A percentile compares a stretch with the other conserved stretches of the same genome.
Evolutionary conservation across 2,888 invertebrate genomes (phyloP).

Genomic region (Emmelina monodactyla): DNA sequence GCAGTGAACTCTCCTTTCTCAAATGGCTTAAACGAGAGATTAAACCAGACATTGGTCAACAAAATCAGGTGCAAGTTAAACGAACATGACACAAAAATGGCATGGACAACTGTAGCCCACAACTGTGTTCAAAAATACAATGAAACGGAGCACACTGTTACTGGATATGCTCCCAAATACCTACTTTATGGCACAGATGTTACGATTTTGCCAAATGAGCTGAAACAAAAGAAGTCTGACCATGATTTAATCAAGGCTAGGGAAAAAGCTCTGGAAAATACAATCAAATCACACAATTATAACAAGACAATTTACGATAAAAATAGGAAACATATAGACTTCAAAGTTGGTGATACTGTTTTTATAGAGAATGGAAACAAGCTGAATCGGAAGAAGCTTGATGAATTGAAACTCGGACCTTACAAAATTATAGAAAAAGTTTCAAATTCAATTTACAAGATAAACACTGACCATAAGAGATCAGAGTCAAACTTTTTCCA

Average conservation of each 20-base stretch:
- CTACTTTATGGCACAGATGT: constrained; percentile 18
- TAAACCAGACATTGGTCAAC: constrained; percentile 21
- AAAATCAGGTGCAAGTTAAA: constrained; percentile 21
- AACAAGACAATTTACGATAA: constrained; percentile 16
- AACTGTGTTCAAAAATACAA: constrained; percentile 15
- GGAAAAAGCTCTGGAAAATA: constrained; percentile 14
- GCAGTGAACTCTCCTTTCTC: constrained; percentile 22
- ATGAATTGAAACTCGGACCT: constrained; percentile 12
- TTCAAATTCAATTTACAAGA: constrained; percentile 20
- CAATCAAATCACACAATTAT: constrained; percentile 13
- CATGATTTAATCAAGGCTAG: constrained; percentile 13
- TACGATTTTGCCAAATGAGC: constrained; percentile 10
- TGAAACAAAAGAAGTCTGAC: constrained; percentile 2
- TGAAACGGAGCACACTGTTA: constrained; percentile 21
- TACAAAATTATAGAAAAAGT: constrained; percentile 18
- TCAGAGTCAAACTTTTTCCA: constrained; percentile 19
- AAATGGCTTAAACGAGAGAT: constrained; percentile 16
- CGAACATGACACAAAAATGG: constrained; percentile 8
- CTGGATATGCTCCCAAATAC: constrained; percentile 20
- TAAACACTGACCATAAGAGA: constrained; percentile 20
- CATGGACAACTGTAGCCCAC: constrained; percentile 10
- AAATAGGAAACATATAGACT: constrained; percentile 11
- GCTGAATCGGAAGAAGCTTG: background rate
- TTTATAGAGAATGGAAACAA: constrained; percentile 16
- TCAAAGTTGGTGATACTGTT: constrained; percentile 15